These are phyloP conservation scores for Hermaeophaga mercurialis DNA, from an alignment of 2,888 invertebrate species.

Conservation along the genomic window DNA sequence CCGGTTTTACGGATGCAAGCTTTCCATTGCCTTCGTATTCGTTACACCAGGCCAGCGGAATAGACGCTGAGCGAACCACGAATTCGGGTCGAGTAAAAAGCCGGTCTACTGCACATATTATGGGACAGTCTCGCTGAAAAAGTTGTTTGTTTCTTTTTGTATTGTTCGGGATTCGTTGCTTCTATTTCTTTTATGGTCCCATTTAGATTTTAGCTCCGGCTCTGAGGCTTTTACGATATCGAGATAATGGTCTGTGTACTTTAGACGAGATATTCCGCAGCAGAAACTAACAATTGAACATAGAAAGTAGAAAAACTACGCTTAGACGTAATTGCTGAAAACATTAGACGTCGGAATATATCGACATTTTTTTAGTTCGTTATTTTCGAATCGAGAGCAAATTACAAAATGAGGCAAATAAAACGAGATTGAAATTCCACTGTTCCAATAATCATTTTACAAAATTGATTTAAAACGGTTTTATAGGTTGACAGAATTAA, in stretches of 20 bases:
- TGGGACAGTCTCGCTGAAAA: slow-evolving; percentile 48
- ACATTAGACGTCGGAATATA: background rate
- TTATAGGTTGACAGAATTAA: too few species aligned
- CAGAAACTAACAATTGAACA: slow-evolving; percentile 6
- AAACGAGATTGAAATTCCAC: too few species aligned
- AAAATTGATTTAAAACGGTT: too few species aligned
- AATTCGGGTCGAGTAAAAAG: slow-evolving; percentile 34
- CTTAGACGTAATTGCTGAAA: background rate
- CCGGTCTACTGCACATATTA: slow-evolving; percentile 44
- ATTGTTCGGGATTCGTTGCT: slow-evolving; percentile 29
- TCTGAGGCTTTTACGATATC: slow-evolving; percentile 27
- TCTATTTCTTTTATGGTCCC: slow-evolving; percentile 30
- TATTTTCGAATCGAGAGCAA: slow-evolving; percentile 5
- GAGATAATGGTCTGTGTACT: slow-evolving; percentile 22
- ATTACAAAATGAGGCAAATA: too few species aligned
- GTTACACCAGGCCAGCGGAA: slow-evolving; percentile 44
- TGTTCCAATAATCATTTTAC: too few species aligned
- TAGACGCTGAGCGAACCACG: slow-evolving; percentile 37
- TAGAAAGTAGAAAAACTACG: slow-evolving; percentile 3
- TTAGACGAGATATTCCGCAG: slow-evolving; percentile 7
- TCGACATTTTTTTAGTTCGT: background rate
- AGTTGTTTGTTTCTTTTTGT: slow-evolving; percentile 41
- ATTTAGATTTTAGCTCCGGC: slow-evolving; percentile 22
- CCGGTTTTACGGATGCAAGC: slow-evolving; percentile 47
- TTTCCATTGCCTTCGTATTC: slow-evolving; percentile 52